A percentile compares a stretch with the other conserved stretches of the same genome.
Evolutionary conservation across 2,797 vertebrate genomes (phyloP).

Genomic region (Peromyscus attwateri): DNA sequence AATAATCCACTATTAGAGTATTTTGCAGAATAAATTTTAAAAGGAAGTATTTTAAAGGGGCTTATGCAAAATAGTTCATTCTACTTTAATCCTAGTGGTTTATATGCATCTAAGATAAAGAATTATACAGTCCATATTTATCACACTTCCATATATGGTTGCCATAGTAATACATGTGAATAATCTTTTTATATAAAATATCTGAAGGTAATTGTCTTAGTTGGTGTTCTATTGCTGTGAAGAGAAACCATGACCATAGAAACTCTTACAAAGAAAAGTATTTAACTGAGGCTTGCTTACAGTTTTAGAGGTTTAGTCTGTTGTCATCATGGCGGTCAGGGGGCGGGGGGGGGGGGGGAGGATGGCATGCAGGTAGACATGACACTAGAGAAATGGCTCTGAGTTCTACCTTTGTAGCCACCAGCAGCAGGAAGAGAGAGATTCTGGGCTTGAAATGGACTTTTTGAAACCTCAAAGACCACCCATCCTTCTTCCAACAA

Average conservation of each 20-base stretch:
- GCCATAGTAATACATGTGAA: constrained; percentile 49
- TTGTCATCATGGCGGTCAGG: too few relatives aligned
- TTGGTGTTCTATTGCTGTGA: not conserved
- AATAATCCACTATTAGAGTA: not conserved
- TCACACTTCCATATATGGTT: constrained; percentile 7
- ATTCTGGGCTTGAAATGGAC: not conserved
- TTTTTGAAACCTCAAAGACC: not conserved
- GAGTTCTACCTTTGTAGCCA: not conserved
- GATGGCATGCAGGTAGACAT: not conserved
- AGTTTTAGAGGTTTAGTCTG: not conserved
- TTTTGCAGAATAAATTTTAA: constrained; percentile 10
- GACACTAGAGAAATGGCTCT: too few relatives aligned
- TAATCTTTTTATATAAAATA: constrained; percentile 54
- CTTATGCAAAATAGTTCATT: constrained; percentile 35
- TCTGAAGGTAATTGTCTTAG: constrained; percentile 6
- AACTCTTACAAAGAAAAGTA: not conserved
- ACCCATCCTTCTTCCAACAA: not conserved
- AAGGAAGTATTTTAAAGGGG: constrained; percentile 20
- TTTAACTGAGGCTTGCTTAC: not conserved
- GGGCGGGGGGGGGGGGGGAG: too few relatives aligned
- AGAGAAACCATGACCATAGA: not conserved
- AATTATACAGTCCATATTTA: not conserved
- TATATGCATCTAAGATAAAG: not conserved
- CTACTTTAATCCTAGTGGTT: not conserved
- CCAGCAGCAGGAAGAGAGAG: not conserved